Conservation (phyloP, 2,888 invertebrate genomes). For the Acleris emargana region DNA sequence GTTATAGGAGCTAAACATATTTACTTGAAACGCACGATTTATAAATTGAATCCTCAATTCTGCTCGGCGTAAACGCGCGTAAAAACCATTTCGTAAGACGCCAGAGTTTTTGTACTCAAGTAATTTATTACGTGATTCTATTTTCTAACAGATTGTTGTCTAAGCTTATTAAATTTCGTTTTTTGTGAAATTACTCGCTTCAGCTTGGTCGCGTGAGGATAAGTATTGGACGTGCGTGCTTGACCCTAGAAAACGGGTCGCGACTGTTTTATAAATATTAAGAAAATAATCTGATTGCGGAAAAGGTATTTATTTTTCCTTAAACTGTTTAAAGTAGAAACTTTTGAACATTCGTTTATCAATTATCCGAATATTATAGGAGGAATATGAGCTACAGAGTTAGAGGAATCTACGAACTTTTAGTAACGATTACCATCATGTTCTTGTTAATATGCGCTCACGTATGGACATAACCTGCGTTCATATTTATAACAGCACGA, state of each 20-base stretch:
- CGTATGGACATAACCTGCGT: too few species aligned
- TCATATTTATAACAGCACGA: too few species aligned
- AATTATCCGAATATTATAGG: too few species aligned
- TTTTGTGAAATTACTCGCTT: slow-evolving; percentile 22
- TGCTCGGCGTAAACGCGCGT: slow-evolving; percentile 11
- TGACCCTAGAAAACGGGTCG: slow-evolving; percentile 4
- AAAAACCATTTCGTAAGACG: slow-evolving; percentile 35
- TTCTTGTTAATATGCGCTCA: too few species aligned
- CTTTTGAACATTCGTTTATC: too few species aligned
- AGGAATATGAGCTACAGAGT: too few species aligned
- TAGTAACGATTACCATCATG: too few species aligned
- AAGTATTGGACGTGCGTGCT: slow-evolving; percentile 5
- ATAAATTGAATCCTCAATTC: slow-evolving; percentile 25
- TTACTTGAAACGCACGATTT: slow-evolving; percentile 11
- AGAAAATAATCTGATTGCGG: not conserved
- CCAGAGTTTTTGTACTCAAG: slow-evolving; percentile 43
- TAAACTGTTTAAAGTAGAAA: too few species aligned
- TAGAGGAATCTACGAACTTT: too few species aligned
- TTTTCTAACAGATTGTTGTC: slow-evolving; percentile 57
- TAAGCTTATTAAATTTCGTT: slow-evolving; percentile 49
- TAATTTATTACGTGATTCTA: slow-evolving; percentile 70
- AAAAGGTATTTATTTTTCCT: too few species aligned
- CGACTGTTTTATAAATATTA: slow-evolving; percentile 10
- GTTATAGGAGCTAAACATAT: not conserved
- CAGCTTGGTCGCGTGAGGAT: slow-evolving; percentile 17